Evolutionary conservation across 2,888 invertebrate genomes (phyloP).

Genomic region (Meandrusa payeni): DNA sequence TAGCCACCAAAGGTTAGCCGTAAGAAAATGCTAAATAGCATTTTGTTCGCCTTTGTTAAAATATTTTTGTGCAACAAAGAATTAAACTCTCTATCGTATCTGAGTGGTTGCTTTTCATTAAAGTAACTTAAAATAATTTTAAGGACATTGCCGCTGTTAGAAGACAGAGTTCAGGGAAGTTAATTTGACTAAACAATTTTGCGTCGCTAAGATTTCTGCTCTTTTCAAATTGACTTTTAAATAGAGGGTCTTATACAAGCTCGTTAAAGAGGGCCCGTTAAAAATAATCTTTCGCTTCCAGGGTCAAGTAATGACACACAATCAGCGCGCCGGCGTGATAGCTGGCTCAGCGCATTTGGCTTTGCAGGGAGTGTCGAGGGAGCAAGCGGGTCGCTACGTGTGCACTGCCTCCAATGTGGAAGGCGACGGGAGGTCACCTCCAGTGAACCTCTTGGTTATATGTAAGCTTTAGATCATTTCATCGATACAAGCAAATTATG

Average conservation of each 20-base stretch:
- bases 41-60: too few relatives aligned
- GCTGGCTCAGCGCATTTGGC: conserved; percentile 91
- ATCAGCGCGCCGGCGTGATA: conserved; percentile 92
- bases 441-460: conserved; percentile 87
- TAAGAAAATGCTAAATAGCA: too few relatives aligned
- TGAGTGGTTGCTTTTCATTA: too few relatives aligned
- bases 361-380: conserved; percentile 88
- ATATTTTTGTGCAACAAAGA: too few relatives aligned
- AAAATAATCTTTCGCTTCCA: conserved; percentile 50
- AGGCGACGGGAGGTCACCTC: conserved; percentile 92
- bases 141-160: too few relatives aligned
- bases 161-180: too few relatives aligned
- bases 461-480: conserved; percentile 13
- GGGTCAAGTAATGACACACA: conserved; percentile 92
- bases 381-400: conserved; percentile 92
- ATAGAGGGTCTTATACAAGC: conserved; percentile 1
- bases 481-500: too few relatives aligned
- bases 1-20: too few relatives aligned
- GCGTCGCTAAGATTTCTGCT: background rate
- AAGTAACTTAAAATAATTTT: too few relatives aligned
- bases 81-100: too few relatives aligned
- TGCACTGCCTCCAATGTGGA: conserved; percentile 95
- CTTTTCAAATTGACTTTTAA: conserved; percentile 7
- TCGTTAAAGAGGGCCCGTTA: conserved; percentile 19
- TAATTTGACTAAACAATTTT: background rate